Percentiles rank a stretch among this genome's conserved stretches.
phyloP scores from a whole-genome alignment of 2,888 invertebrate genomes.

The Sabellastarte sp. region DNA sequence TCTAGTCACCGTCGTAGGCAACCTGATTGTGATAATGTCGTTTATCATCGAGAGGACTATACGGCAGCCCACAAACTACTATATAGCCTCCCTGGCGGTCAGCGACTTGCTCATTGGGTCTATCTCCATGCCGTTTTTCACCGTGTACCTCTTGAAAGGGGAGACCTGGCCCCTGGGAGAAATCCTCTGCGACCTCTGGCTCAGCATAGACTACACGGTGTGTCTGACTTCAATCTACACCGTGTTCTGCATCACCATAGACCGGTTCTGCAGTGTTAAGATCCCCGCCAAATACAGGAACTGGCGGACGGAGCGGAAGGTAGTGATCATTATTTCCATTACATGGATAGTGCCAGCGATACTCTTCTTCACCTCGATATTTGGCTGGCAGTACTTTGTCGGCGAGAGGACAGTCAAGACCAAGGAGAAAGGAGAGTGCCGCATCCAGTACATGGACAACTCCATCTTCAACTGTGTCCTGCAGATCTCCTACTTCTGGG shows the following conservation, averaged over 20 bases:
- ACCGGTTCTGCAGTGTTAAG: conserved; percentile 97
- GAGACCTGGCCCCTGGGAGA: conserved; percentile 93
- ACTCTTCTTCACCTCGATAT: conserved; percentile 95
- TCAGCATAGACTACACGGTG: conserved; percentile 97
- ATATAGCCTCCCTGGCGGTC: conserved; percentile 96
- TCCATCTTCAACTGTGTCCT: conserved; percentile 95
- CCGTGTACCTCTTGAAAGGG: conserved; percentile 92
- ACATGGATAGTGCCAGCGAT: conserved; percentile 96
- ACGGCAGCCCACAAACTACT: conserved; percentile 97
- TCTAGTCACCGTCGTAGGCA: conserved; percentile 88
- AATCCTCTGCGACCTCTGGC: conserved; percentile 94
- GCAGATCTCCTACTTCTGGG: conserved; percentile 97
- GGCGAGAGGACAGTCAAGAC: conserved; percentile 77
- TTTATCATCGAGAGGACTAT: conserved; percentile 89
- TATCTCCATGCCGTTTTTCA: conserved; percentile 74
- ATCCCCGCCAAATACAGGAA: conserved; percentile 95
- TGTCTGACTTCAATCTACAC: conserved; percentile 96
- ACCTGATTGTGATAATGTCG: conserved; percentile 89
- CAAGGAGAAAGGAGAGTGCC: conserved; percentile 78
- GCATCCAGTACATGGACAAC: conserved; percentile 95
- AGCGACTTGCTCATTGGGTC: conserved; percentile 95
- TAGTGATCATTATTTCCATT: conserved; percentile 91
- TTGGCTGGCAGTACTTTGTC: conserved; percentile 98
- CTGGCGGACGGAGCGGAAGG: conserved; percentile 92
- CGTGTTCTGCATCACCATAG: conserved; percentile 95